Base-by-base conservation (phyloP, 2,797 vertebrate genomes). In the Tadarida brasiliensis region DNA sequence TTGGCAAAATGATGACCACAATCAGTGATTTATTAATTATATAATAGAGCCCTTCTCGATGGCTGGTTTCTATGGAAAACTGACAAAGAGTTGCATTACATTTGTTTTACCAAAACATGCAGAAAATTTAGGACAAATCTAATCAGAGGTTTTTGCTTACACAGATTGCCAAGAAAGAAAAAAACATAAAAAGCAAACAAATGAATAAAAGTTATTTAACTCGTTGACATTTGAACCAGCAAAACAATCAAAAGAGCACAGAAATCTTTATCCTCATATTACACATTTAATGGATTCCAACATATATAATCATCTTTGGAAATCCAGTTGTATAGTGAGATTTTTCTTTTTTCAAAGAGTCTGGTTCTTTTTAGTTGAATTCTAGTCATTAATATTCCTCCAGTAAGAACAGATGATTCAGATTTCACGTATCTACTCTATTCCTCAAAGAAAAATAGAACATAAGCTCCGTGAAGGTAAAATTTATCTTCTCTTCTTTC, bases 91-190 rank as follows among this genome's bases (percentile, higher is more conserved):
- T 16, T 59, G 22, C 22, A 91, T 90, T 94, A 70, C n/a, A 54
- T 92, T 8, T 61, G 28, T 84, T 83, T 94, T 87, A 92, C 68
- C 68, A 82, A 96, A 95, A 90, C 35, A 88, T 71, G 44, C 11
- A 83, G 73, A 89, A 94, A 88, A 96, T 92, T 93, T 30, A 92
- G 20, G 51, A 94, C 57, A 96, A 90, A 94, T 90, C 35, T 84
- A 96, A 87, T 94, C 88, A 94, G 22, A 90, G 11, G 20, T 47
- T 78, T 96, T 73, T 78, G 17, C 51, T 85, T 88, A 35, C 14
- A 68, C 17, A 47, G 20, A 74, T 59, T 90, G 63, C 68, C 82
- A 94, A 94, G 63, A 94, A 87, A 90, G 63, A 85, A 93, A 87
- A 24, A 87, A 95, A 82, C 51, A 91, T 67, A 68, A 94, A 67